Evolutionary conservation across 1,140 invertebrate species (phyloP), one percentile per base, ranked within the genome.

Genomic region (Phocides pigmalion): DNA sequence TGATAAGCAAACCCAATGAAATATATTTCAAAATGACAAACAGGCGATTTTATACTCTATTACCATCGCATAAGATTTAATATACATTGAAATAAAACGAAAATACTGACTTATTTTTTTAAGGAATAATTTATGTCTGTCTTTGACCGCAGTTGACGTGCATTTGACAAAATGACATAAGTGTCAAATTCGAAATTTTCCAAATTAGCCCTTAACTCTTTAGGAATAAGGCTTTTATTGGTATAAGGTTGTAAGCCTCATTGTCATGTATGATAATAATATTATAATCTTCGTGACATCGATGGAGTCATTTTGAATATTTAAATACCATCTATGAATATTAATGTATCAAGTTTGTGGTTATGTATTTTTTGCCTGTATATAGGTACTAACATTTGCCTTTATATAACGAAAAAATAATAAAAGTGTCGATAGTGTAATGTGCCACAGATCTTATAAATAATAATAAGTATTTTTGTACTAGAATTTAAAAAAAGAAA

Each of bases 111-210:
- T 66, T 66, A 70, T 75, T 80, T 79, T 77, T 76, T 66, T 68
- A 67, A 50, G 64, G 62, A 74, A 81, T 79, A 79, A 84, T 79
- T 84, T 79, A 80, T 80, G 62, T 59, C 67, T 70, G 72, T 70
- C 74, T 82, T 82, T 81, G 76, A 78, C 73, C 76, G 70, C 72
- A 77, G 20, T 17, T 42, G n/a, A 3, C 17, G 6, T 9, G 35
- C 2, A 9, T 50, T 19, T 39, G n/a, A 0, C 9, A 66, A 59
- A 72, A 64, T 5, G 76, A 32, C 54, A 9, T 67, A 72, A 66
- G 46, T 58, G 6, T 62, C 22, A 56, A 59, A 35, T 49, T 44
- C 2, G 3, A 9, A 62, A 17, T 39, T 51, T 47, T 41, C 35
- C 35, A 56, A 71, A 47, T 51, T 64, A 28, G 49, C 25, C 17